A percentile compares a stretch with the other conserved stretches of the same genome.
Evolutionary conservation across 2,888 invertebrate genomes (phyloP).

Genomic region (Agrochola lota): DNA sequence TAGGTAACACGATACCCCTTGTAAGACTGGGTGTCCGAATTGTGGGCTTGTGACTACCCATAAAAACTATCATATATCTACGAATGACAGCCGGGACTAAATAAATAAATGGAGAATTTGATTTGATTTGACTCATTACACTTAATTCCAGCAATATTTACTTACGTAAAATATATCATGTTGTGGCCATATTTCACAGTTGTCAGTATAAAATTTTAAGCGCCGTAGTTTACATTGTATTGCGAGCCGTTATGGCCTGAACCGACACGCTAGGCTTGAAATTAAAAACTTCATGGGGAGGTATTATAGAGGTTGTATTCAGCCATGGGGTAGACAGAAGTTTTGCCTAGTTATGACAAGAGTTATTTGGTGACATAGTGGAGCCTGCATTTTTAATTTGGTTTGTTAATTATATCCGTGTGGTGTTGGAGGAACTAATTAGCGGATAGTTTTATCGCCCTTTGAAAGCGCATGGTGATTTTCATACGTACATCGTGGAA

Average conservation of each 20-base stretch:
- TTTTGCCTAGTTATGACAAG: slow-evolving; percentile 21
- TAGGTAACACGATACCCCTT: too few species aligned
- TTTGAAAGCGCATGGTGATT: neutral
- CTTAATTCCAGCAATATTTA: slow-evolving; percentile 30
- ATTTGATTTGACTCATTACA: slow-evolving; percentile 9
- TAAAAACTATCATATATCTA: too few species aligned
- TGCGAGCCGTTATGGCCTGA: slow-evolving; percentile 35
- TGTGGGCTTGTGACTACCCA: too few species aligned
- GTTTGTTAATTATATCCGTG: slow-evolving; percentile 3
- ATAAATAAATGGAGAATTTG: too few species aligned
- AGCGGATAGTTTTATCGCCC: neutral
- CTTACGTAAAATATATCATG: slow-evolving; percentile 23
- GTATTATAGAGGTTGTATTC: slow-evolving; percentile 14
- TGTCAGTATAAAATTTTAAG: slow-evolving; percentile 58
- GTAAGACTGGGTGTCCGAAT: too few species aligned
- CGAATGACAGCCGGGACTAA: too few species aligned
- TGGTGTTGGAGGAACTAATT: neutral
- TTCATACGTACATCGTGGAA: too few species aligned
- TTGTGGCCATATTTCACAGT: slow-evolving; percentile 38
- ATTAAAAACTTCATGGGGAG: slow-evolving; percentile 36
- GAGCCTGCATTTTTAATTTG: slow-evolving; percentile 23
- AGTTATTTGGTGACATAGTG: neutral
- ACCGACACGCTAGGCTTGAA: slow-evolving; percentile 57
- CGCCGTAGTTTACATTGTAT: slow-evolving; percentile 52
- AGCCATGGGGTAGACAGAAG: slow-evolving; percentile 26